phyloP scores from a whole-genome alignment of 2,797 vertebrate species.

The Limosa lapponica region DNA sequence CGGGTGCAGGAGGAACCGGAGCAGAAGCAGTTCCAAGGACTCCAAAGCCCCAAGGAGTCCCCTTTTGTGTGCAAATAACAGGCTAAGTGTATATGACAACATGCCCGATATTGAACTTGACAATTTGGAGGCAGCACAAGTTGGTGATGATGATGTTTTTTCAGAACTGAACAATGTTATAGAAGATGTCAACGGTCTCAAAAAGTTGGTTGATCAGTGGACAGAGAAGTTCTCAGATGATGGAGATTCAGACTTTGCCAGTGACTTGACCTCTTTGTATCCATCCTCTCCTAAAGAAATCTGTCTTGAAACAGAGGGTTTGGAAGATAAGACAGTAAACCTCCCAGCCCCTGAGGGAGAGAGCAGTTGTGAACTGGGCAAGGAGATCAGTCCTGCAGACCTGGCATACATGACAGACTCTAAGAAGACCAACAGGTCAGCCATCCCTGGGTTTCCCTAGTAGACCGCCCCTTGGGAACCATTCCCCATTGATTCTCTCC shows the following conservation, averaged over 20 bases:
- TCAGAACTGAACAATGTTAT: slow-evolving; percentile 85
- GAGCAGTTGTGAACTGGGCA: not conserved
- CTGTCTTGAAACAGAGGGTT: slow-evolving; percentile 76
- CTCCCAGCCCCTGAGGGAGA: not conserved
- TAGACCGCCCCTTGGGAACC: not conserved
- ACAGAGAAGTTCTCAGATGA: slow-evolving; percentile 83
- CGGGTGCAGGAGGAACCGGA: slow-evolving; percentile 73
- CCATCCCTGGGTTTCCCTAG: not conserved
- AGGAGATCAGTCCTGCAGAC: slow-evolving; percentile 37
- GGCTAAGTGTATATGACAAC: slow-evolving; percentile 89
- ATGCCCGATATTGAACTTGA: slow-evolving; percentile 71
- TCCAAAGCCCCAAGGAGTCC: slow-evolving; percentile 19
- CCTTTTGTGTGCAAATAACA: slow-evolving; percentile 46
- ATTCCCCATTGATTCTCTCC: not conserved
- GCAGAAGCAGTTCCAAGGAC: slow-evolving; percentile 49
- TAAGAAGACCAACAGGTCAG: slow-evolving; percentile 60
- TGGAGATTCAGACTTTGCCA: slow-evolving; percentile 75
- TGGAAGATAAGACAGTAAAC: slow-evolving; percentile 34
- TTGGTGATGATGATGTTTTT: slow-evolving; percentile 81
- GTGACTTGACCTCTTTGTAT: slow-evolving; percentile 74
- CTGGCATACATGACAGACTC: slow-evolving; percentile 57
- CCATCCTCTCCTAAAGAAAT: slow-evolving; percentile 79
- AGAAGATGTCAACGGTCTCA: slow-evolving; percentile 85
- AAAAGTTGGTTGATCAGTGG: slow-evolving; percentile 85
- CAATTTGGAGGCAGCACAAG: slow-evolving; percentile 1